Percentiles rank a stretch among this genome's conserved stretches.
These are phyloP conservation scores for Synaphobranchus kaupii DNA, from an alignment of 2,797 vertebrate species.

Conservation along the genomic window DNA sequence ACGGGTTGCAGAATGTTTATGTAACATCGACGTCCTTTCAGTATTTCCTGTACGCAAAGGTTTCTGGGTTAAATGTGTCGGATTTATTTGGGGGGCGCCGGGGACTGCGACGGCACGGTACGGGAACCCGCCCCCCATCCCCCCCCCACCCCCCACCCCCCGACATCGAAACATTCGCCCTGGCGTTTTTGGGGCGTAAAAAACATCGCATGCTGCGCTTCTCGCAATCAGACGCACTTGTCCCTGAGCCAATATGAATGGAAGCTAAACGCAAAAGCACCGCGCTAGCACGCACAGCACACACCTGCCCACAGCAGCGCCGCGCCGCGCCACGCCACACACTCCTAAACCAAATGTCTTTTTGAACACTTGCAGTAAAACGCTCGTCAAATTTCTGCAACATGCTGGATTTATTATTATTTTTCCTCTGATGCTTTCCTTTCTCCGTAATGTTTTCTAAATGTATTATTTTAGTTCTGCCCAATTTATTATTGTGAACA, in stretches of 20 bases:
- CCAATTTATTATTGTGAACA: not conserved
- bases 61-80: not conserved
- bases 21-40: not conserved
- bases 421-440: not conserved
- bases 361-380: not conserved
- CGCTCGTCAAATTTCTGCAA: slow-evolving; percentile 18
- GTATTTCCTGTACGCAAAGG: not conserved
- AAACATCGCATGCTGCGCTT: not conserved
- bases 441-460: not conserved
- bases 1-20: not conserved
- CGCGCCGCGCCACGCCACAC: not conserved
- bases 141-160: too few relatives aligned
- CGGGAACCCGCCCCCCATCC: too few relatives aligned
- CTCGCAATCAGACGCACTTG: not conserved
- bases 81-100: not conserved
- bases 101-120: not conserved
- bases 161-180: not conserved
- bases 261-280: not conserved
- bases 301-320: not conserved
- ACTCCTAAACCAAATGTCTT: not conserved
- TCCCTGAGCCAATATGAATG: not conserved
- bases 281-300: too few relatives aligned
- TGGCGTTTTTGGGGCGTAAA: not conserved
- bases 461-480: not conserved
- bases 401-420: slow-evolving; percentile 28